Evolutionary conservation across 2,113 vertebrate species (phyloP), one percentile per base, ranked within the genome.

Genomic region (Girardinichthys multiradiatus): DNA sequence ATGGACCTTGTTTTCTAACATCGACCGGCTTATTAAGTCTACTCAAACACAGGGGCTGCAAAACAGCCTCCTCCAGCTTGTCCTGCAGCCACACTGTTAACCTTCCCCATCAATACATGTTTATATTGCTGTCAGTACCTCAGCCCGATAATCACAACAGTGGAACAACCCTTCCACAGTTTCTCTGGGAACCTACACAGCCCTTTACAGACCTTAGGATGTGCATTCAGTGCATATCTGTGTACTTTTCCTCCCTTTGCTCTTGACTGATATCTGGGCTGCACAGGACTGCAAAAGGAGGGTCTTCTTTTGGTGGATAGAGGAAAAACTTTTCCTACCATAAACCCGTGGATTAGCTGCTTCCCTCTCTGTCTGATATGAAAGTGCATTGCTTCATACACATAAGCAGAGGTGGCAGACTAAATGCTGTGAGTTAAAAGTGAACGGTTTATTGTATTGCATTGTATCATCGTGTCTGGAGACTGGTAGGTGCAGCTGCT

Each of bases 291-390:
- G 86, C 77, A 72, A 83, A 86, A 79, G 80, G 68, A 77, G 89
- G 84, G 87, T 86, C 82, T 82, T 89, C 80, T 86, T 79, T 64
- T 79, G 84, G 80, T 88, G 86, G 85, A 89, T 92, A 83, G 86
- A 87, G 77, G n/a, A 78, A 72, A 64, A 73, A 78, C 80, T 80
- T 90, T 78, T 76, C 70, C 83, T 73, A 80, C 87, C 86, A 76
- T 81, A 86, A 89, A 78, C 71, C 79, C 28, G 67, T 87, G 86
- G 87, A 89, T 91, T 88, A 87, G 83, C 85, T 68, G 72, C 70
- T 82, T 74, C 79, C 74, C 77, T 74, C 83, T 79, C 79, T 82
- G 57, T 67, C 75, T 73, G 79, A 83, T 85, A 88, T 81, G 62
- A 74, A 87, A 78, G 72, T 60, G 61, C 71, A 81, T 76, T 70